Percentiles rank a stretch among this genome's conserved stretches.
Evolutionary conservation across 1,140 invertebrate species (phyloP).

Genomic region (Maconellicoccus hirsutus): DNA sequence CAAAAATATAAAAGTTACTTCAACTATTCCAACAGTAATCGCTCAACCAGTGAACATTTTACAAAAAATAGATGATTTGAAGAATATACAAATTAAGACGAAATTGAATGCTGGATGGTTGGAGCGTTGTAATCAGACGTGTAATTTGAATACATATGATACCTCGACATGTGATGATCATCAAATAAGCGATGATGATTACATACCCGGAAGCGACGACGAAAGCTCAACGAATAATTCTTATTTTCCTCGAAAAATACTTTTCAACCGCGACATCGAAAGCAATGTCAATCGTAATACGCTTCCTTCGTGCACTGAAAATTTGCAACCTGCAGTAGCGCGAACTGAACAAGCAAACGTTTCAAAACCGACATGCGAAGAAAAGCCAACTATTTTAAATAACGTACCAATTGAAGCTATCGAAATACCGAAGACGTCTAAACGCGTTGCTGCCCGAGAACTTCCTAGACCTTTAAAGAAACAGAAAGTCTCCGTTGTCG

Average conservation of each 20-base stretch:
- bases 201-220: conserved; percentile 25
- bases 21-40: conserved; percentile 29
- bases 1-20: conserved; percentile 27
- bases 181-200: conserved; percentile 24
- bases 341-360: too few relatives aligned
- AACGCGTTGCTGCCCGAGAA: conserved; percentile 32
- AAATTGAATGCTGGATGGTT: conserved; percentile 38
- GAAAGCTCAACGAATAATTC: conserved; percentile 27
- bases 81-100: conserved; percentile 22
- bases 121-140: conserved; percentile 35
- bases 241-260: conserved; percentile 23
- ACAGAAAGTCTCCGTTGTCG: not conserved
- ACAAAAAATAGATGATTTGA: conserved; percentile 31
- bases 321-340: too few relatives aligned
- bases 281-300: too few relatives aligned
- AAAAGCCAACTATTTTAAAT: too few relatives aligned
- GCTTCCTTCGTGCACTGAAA: too few relatives aligned
- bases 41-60: conserved; percentile 36
- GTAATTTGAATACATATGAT: conserved; percentile 26
- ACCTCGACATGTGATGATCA: conserved; percentile 31
- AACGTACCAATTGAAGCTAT: not conserved
- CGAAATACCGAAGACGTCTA: conserved; percentile 32
- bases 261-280: too few relatives aligned
- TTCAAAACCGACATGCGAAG: too few relatives aligned
- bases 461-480: conserved; percentile 7